A percentile compares a stretch with the other conserved stretches of the same genome.
These are phyloP conservation scores for Poecilus cupreus DNA, from an alignment of 2,888 invertebrate genomes.

Conservation along the genomic window DNA sequence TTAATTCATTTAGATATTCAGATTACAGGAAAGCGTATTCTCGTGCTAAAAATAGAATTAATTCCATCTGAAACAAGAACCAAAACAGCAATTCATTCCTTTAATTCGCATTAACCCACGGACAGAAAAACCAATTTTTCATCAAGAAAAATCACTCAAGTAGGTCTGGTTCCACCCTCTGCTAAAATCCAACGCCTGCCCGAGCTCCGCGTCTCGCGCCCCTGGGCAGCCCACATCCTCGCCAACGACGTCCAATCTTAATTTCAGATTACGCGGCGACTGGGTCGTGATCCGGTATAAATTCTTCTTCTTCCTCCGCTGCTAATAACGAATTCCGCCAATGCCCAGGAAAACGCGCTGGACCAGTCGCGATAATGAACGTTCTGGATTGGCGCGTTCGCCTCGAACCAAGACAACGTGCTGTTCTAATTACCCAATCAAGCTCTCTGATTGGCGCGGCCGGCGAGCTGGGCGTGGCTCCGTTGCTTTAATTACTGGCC, in stretches of 20 bases:
- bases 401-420: slow-evolving; percentile 58
- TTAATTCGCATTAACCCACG: slow-evolving; percentile 3
- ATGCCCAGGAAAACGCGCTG: slow-evolving; percentile 39
- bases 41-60: background rate
- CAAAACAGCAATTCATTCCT: background rate
- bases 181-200: background rate
- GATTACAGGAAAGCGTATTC: background rate
- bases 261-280: slow-evolving; percentile 50
- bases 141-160: slow-evolving; percentile 24
- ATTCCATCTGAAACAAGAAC: background rate
- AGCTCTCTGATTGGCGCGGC: slow-evolving; percentile 54
- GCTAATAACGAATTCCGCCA: slow-evolving; percentile 42
- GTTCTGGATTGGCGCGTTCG: slow-evolving; percentile 67
- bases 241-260: slow-evolving; percentile 42
- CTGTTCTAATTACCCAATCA: slow-evolving; percentile 61
- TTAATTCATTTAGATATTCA: background rate
- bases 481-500: slow-evolving; percentile 60
- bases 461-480: slow-evolving; percentile 36
- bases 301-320: slow-evolving; percentile 44
- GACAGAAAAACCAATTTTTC: slow-evolving; percentile 32
- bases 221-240: too few species aligned
- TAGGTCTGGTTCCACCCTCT: background rate
- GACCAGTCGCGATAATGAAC: slow-evolving; percentile 69
- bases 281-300: slow-evolving; percentile 18
- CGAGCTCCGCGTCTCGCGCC: background rate